These are phyloP conservation scores for Hirtodrosophila histrioides DNA, from an alignment of 2,888 invertebrate genomes.

Conservation along the genomic window DNA sequence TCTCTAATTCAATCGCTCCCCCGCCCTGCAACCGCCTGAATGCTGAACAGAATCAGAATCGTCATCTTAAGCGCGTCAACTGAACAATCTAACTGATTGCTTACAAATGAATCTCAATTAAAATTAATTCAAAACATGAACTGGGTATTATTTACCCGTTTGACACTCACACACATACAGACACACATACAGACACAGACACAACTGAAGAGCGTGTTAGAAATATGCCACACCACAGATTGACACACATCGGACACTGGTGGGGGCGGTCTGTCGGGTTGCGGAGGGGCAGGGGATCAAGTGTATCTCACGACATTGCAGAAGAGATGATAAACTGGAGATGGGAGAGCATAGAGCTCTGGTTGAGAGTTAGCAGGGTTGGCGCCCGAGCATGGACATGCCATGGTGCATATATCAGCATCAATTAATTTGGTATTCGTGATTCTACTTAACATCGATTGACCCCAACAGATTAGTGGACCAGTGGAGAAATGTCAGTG, in stretches of 20 bases:
- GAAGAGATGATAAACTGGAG: slow-evolving; percentile 17
- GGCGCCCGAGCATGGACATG: slow-evolving; percentile 7
- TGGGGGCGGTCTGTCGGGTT: neutral
- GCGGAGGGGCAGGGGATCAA: slow-evolving; percentile 50
- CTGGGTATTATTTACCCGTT: slow-evolving; percentile 78
- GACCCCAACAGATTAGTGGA: slow-evolving; percentile 85
- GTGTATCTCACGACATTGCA: slow-evolving; percentile 30
- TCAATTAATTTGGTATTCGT: slow-evolving; percentile 85
- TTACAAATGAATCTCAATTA: slow-evolving; percentile 80
- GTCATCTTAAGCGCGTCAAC: slow-evolving; percentile 64
- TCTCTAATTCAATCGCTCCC: neutral
- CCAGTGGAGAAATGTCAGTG: slow-evolving; percentile 57
- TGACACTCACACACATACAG: slow-evolving; percentile 60
- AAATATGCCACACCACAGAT: slow-evolving; percentile 73
- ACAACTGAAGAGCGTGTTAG: slow-evolving; percentile 45
- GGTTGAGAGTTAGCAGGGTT: too few species aligned
- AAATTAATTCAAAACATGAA: slow-evolving; percentile 81
- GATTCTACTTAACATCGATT: slow-evolving; percentile 86
- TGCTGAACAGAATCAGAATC: slow-evolving; percentile 58
- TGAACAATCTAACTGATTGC: slow-evolving; percentile 78
- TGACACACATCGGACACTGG: slow-evolving; percentile 68
- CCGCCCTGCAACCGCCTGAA: neutral
- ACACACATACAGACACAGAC: neutral
- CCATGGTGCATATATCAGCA: slow-evolving; percentile 78
- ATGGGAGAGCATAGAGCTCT: too few species aligned